Base-by-base conservation (phyloP, 2,797 vertebrate genomes). In the Synanceia verrucosa region DNA sequence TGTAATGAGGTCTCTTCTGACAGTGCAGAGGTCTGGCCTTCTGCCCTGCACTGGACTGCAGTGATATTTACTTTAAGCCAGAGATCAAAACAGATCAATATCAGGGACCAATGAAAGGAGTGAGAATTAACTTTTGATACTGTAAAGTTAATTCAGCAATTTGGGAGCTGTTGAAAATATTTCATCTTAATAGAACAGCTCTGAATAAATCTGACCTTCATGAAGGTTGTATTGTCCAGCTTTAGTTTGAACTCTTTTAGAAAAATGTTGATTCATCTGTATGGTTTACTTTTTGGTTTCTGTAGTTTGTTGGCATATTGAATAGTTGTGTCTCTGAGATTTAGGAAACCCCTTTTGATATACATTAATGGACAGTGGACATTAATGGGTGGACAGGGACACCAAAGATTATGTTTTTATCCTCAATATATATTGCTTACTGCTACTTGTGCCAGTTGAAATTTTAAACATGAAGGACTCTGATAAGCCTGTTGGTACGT, bases 31-130 rank as follows among this genome's bases (percentile, higher is more conserved):
- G 50, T 61, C 43, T 60, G 52, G 24, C 46, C 29, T 46, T 52
- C 16, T 4, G 36, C 64, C 28, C 16, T 26, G 43, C 23, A 4
- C 43, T 24, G 24, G 34, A 64, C 31, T 21, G 10, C 23, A 50
- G 28, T 37, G 57, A 66, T 57, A 73, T 59, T 70, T 39, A 62
- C 50, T 44, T 65, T 2, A 46, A 70, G 46, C 66, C 52, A 1
- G 23, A 43, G 50, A 73, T 70, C 63, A 74, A 72, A 75, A 52
- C 43, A 57, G 37, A 72, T 71, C 50, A 52, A 70, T 44, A 37
- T 34, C n/a, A 9, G 36, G 26, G 50, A 62, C 14, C 73, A 58
- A 23, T 26, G 34, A 50, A 50, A 59, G 46, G 31, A 69, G 37
- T 37, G 10, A 48, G 19, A 19, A 31, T n/a, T 29, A 52, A 48